Base-by-base conservation (phyloP, 92 coral and sea anemone genomes). In the Bergia sp. region DNA sequence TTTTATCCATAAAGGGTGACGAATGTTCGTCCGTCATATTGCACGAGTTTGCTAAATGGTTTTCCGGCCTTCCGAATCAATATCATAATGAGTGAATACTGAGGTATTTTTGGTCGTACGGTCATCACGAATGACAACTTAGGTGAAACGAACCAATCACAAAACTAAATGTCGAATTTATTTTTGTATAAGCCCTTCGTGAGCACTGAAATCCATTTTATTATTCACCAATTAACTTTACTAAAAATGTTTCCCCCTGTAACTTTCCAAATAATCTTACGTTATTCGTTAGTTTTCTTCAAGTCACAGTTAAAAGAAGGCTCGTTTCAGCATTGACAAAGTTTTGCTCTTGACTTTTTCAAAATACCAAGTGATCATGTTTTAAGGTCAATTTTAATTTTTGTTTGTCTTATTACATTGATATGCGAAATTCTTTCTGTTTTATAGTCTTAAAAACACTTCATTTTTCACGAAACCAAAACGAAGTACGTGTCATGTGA, bases 401-500 rank as follows among this genome's bases (percentile, higher is more conserved):
- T 12, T 37, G 47, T n/a, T 67, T 37, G 23, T 36, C 36, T 57
- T 4, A 80, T 40, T 23, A 41, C 85, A 53, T 0, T 37, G 79
- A 43, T 84, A 84, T 84, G 76, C 77, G 61, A 84, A 79, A 84
- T 21, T 84, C 65, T 73, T 84, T 64, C 76, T 66, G 57, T 82
- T 82, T 82, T 69, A 55, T 41, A 4, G 47, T 84, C 44, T 84
- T 23, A 49, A 84, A 82, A 47, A 84, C 87, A 84, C 87, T 84
- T 84, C 65, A 84, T 72, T 84, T 82, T 84, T 73, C 87, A 84
- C 66, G 79, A 84, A 84, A 84, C 78, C 87, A 45, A 84, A 84
- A 84, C 67, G 86, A 83, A 83, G 57, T 72, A 78, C 23, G 71
- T 37, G 87, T 72, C 77, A 83, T 40, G 87, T 44, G 65, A 44